Percentiles rank a stretch among this genome's conserved stretches.
These are phyloP conservation scores for Entomyzon cyanotis DNA, from an alignment of 2,113 vertebrate genomes.

Conservation along the genomic window DNA sequence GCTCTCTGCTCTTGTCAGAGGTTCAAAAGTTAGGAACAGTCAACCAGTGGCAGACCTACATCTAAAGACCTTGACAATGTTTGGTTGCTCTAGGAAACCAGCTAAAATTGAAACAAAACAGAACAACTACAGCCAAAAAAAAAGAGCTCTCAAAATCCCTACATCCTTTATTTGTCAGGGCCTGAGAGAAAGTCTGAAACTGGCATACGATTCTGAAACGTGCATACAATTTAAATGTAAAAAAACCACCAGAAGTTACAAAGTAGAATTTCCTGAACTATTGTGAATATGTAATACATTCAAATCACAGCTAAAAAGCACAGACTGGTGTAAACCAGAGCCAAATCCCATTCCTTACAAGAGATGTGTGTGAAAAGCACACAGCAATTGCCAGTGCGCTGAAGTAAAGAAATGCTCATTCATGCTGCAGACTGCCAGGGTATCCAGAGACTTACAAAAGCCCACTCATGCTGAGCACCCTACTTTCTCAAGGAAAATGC, in stretches of 20 bases:
- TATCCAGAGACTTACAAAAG: neutral
- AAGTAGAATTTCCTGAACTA: neutral
- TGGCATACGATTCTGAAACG: neutral
- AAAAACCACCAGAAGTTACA: neutral
- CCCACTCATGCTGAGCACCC: neutral
- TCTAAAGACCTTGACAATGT: neutral
- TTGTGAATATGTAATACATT: neutral
- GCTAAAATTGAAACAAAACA: neutral
- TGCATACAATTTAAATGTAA: neutral
- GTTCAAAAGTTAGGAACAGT: neutral
- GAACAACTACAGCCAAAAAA: neutral
- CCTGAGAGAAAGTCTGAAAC: neutral
- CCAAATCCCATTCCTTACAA: neutral
- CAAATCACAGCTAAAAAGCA: neutral
- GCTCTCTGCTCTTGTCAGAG: neutral
- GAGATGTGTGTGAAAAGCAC: neutral
- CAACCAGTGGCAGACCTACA: neutral
- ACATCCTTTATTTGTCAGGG: neutral
- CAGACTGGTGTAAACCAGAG: neutral
- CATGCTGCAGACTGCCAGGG: neutral
- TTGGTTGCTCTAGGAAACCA: neutral
- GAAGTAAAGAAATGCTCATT: conserved; percentile 30
- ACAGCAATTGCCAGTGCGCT: neutral
- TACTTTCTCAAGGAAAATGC: conserved; percentile 11
- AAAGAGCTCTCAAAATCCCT: neutral